Percentiles rank a stretch among this genome's conserved stretches.
Evolutionary conservation across 2,113 vertebrate species (phyloP).

Genomic region (Sylvietta virens): DNA sequence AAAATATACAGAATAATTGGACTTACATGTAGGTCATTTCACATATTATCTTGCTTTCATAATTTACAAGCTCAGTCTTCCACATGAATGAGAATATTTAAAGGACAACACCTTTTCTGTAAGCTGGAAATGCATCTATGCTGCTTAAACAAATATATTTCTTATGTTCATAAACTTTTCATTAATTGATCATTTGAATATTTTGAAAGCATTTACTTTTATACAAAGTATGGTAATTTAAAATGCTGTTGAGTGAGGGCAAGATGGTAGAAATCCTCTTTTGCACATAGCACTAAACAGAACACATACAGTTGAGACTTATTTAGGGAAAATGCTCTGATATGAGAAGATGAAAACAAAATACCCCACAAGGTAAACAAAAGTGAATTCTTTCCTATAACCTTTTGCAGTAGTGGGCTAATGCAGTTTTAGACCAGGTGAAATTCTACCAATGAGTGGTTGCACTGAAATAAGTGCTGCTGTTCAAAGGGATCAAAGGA

Average conservation of each 20-base stretch:
- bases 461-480: neutral
- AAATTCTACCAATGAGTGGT: neutral
- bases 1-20: conserved; percentile 12
- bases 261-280: neutral
- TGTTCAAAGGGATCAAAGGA: neutral
- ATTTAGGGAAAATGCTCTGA: neutral
- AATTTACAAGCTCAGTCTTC: neutral
- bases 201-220: neutral
- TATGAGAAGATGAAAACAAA: neutral
- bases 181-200: neutral
- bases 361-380: neutral
- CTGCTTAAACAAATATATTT: neutral
- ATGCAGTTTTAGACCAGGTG: neutral
- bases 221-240: neutral
- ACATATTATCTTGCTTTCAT: neutral
- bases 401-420: neutral
- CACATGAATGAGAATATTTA: neutral
- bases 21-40: neutral
- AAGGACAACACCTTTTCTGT: neutral
- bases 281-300: neutral
- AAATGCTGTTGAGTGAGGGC: neutral
- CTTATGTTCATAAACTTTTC: neutral
- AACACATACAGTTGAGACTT: neutral
- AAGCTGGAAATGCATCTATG: neutral
- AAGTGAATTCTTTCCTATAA: neutral